Evolutionary conservation across 2,113 vertebrate species (phyloP).

Genomic region (Orycteropus afer): DNA sequence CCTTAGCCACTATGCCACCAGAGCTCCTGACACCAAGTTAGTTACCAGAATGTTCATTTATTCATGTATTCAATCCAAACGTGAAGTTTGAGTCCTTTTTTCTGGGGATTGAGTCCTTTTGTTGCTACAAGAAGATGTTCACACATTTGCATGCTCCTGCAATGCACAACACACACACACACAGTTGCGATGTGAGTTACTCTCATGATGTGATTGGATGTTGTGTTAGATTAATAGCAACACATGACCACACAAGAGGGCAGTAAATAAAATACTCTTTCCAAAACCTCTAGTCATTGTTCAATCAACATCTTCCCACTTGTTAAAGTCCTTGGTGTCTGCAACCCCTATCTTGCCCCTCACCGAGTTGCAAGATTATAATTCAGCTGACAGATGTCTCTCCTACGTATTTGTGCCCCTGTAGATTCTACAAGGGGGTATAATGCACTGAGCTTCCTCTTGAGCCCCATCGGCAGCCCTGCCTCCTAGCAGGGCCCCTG

Average conservation of each 20-base stretch:
- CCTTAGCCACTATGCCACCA: too few relatives aligned
- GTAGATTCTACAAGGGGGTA: background rate
- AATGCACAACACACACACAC: too few relatives aligned
- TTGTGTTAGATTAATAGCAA: too few relatives aligned
- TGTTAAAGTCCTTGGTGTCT: background rate
- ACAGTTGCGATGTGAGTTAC: too few relatives aligned
- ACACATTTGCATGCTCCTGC: too few relatives aligned
- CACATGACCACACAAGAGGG: background rate
- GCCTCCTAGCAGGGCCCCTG: background rate
- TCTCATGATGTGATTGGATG: too few relatives aligned
- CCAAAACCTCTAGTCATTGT: background rate
- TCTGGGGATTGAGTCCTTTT: background rate
- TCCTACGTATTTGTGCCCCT: too few relatives aligned
- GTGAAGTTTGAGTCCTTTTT: background rate
- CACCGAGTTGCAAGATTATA: background rate
- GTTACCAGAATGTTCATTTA: background rate
- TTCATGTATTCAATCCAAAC: background rate
- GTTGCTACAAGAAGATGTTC: too few relatives aligned
- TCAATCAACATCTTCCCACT: background rate
- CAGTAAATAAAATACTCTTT: background rate
- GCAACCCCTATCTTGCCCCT: background rate
- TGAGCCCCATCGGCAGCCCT: rapidly evolving
- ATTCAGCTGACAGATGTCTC: background rate
- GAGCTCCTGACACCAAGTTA: background rate
- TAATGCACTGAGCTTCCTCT: background rate